Conservation (phyloP, 2,888 invertebrate genomes). For the Plagodis pulveraria region DNA sequence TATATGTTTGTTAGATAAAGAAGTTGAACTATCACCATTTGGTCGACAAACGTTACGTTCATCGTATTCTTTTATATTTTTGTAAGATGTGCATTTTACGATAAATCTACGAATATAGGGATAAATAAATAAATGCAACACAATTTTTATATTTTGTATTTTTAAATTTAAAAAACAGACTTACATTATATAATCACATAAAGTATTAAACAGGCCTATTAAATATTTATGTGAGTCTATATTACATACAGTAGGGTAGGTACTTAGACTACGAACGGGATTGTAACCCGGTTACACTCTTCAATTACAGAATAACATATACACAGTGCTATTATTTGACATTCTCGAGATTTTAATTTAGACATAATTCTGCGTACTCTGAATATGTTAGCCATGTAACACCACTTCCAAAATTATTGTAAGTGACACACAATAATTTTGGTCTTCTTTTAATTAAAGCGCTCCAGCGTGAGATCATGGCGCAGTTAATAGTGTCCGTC, state of each 20-base stretch:
- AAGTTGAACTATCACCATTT: too few relatives aligned
- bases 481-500: slow-evolving; percentile 92
- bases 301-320: slow-evolving; percentile 75
- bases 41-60: too few relatives aligned
- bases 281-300: slow-evolving; percentile 82
- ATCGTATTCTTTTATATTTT: too few relatives aligned
- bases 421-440: slow-evolving; percentile 37
- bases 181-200: slow-evolving; percentile 84
- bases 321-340: slow-evolving; percentile 45
- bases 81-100: too few relatives aligned
- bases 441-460: slow-evolving; percentile 72
- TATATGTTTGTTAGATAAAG: too few relatives aligned
- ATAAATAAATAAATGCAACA: slow-evolving; percentile 18
- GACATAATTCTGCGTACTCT: slow-evolving; percentile 38
- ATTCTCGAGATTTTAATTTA: slow-evolving; percentile 6
- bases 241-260: slow-evolving; percentile 82
- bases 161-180: slow-evolving; percentile 83
- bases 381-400: slow-evolving; percentile 72
- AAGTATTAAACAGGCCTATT: slow-evolving; percentile 83
- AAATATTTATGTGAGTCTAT: slow-evolving; percentile 85
- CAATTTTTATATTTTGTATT: slow-evolving; percentile 70
- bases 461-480: slow-evolving; percentile 76
- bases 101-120: neutral
- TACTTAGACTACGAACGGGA: slow-evolving; percentile 84
- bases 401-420: slow-evolving; percentile 66